Percentiles rank a stretch among this genome's conserved stretches.
Evolutionary conservation across 2,888 invertebrate genomes (phyloP).

Genomic region (Pediacus dermestoides): DNA sequence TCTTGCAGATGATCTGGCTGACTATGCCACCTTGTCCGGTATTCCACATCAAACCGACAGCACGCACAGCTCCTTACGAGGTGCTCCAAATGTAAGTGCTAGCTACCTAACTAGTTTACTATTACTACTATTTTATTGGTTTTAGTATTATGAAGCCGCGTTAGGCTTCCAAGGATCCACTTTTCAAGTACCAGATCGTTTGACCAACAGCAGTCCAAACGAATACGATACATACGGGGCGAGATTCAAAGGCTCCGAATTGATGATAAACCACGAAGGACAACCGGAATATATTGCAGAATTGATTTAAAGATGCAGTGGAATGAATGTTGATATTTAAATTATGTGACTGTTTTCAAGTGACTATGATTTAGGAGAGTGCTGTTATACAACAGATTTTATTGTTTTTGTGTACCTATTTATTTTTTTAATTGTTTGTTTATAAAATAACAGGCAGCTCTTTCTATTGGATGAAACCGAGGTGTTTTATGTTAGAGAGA

Average conservation of each 20-base stretch:
- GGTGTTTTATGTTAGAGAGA: constrained; percentile 16
- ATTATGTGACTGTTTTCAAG: constrained; percentile 21
- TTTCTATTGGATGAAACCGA: constrained; percentile 14
- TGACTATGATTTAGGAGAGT: constrained; percentile 22
- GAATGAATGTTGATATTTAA: constrained; percentile 13
- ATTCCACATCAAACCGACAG: constrained; percentile 46
- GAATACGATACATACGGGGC: constrained; percentile 39
- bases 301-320: no score
- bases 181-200: constrained; percentile 63
- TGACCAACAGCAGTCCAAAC: constrained; percentile 23
- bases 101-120: neutral
- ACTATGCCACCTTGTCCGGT: constrained; percentile 64
- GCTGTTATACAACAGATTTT: constrained; percentile 10
- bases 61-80: constrained; percentile 54
- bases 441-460: no score
- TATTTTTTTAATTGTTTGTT: constrained; percentile 12
- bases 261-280: constrained; percentile 55
- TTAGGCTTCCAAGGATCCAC: constrained; percentile 69
- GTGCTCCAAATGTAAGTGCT: constrained; percentile 53
- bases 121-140: constrained; percentile 14
- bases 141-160: constrained; percentile 60
- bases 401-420: constrained; percentile 10
- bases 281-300: constrained; percentile 61
- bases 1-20: constrained; percentile 55
- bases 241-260: constrained; percentile 48